Evolutionary conservation across 2,113 vertebrate species (phyloP).

Genomic region (Polypterus bichir): DNA sequence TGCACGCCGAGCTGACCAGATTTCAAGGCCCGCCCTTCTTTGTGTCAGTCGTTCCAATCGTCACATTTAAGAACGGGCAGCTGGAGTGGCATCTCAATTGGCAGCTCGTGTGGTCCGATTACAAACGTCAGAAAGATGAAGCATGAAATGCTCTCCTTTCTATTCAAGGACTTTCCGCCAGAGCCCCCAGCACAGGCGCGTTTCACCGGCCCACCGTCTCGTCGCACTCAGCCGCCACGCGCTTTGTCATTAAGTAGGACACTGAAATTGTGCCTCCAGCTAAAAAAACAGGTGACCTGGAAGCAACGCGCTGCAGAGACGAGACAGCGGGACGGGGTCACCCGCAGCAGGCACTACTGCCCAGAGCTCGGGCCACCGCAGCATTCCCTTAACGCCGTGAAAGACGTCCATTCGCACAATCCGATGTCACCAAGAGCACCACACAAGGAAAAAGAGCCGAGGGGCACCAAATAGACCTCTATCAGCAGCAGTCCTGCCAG

Average conservation of each 20-base stretch:
- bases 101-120: constrained; percentile 40
- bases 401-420: background rate
- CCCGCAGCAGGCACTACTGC: too few relatives aligned
- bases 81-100: constrained; percentile 16
- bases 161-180: constrained; percentile 36
- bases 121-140: constrained; percentile 44
- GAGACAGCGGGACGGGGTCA: too few relatives aligned
- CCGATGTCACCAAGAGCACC: constrained; percentile 2
- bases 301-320: constrained; percentile 4
- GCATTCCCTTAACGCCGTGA: too few relatives aligned
- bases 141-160: constrained; percentile 50
- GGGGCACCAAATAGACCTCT: too few relatives aligned
- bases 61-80: too few relatives aligned
- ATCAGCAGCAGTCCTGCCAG: too few relatives aligned
- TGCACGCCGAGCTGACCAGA: too few relatives aligned
- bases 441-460: constrained; percentile 5
- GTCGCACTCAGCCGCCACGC: background rate
- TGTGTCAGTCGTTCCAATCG: too few relatives aligned
- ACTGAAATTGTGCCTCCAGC: constrained; percentile 31
- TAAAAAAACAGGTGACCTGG: constrained; percentile 13
- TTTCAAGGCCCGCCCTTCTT: too few relatives aligned
- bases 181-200: constrained; percentile 29
- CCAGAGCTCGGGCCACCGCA: too few relatives aligned
- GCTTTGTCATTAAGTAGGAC: constrained; percentile 34
- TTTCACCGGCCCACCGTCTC: too few relatives aligned